Evolutionary conservation across 2,113 vertebrate species (phyloP).

Genomic region (Phylloscopus trochilus): DNA sequence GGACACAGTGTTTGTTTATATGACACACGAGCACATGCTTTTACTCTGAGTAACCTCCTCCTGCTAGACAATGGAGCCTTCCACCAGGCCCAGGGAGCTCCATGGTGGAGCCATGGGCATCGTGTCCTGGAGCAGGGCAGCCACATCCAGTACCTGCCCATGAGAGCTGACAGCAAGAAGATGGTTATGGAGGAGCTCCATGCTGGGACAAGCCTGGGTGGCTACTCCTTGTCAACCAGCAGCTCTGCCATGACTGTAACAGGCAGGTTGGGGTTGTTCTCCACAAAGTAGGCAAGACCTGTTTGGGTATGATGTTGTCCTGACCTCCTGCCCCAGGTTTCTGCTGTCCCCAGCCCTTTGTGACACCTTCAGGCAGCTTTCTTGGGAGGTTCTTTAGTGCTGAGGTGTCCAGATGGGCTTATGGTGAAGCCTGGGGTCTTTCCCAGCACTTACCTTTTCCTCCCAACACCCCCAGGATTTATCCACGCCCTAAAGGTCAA

Average conservation of each 20-base stretch:
- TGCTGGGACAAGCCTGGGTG: background rate
- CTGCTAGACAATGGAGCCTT: background rate
- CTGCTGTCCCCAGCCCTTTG: background rate
- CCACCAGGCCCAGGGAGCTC: background rate
- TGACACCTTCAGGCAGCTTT: background rate
- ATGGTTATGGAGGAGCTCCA: background rate
- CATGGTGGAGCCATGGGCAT: fast-evolving
- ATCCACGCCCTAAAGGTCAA: background rate
- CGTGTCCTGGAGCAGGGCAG: background rate
- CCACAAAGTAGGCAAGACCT: background rate
- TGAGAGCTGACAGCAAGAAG: background rate
- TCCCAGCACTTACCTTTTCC: background rate
- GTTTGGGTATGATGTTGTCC: background rate
- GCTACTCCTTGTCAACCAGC: background rate
- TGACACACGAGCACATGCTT: background rate
- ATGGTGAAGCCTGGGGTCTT: background rate
- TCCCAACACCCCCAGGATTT: background rate
- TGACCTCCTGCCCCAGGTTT: background rate
- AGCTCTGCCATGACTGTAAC: background rate
- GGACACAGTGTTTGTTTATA: background rate
- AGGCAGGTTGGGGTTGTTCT: background rate
- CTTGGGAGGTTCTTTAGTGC: background rate
- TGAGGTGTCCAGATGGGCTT: background rate
- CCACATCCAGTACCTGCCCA: fast-evolving
- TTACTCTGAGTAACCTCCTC: conserved; percentile 23